These are phyloP conservation scores for Fragum sueziense DNA, from an alignment of 2,888 invertebrate genomes.

Conservation along the genomic window DNA sequence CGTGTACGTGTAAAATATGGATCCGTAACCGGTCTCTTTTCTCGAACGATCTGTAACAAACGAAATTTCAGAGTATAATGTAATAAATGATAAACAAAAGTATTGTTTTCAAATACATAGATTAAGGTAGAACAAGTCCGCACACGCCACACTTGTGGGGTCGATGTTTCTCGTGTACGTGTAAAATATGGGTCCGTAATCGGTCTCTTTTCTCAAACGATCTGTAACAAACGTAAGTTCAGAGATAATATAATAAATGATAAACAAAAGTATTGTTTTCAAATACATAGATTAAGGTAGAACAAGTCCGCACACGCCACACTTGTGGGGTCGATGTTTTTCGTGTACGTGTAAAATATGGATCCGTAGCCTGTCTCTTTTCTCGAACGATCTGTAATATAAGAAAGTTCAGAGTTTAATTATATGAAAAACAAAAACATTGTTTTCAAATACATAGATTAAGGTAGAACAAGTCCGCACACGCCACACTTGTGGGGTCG, in stretches of 20 bases:
- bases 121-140: too few species aligned
- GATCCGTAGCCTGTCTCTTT: conserved; percentile 84
- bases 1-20: conserved; percentile 84
- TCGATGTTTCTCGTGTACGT: conserved; percentile 84
- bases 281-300: too few species aligned
- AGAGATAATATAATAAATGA: too few species aligned
- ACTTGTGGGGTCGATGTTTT: conserved; percentile 84
- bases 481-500: conserved; percentile 84
- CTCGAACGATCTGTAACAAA: conserved; percentile 83
- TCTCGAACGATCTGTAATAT: conserved; percentile 84
- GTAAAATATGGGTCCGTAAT: conserved; percentile 84
- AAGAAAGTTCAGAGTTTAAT: too few species aligned
- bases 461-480: too few species aligned
- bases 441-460: too few species aligned
- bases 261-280: too few species aligned
- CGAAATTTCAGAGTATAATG: too few species aligned
- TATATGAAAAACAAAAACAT: too few species aligned
- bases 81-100: too few species aligned
- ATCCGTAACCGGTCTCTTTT: conserved; percentile 84
- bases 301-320: conserved; percentile 83
- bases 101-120: too few species aligned
- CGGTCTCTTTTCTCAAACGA: conserved; percentile 84
- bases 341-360: conserved; percentile 85
- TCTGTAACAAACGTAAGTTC: too few species aligned
- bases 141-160: conserved; percentile 84